Conservation (phyloP, 2,797 vertebrate genomes). For the Catostomus latipinnis region DNA sequence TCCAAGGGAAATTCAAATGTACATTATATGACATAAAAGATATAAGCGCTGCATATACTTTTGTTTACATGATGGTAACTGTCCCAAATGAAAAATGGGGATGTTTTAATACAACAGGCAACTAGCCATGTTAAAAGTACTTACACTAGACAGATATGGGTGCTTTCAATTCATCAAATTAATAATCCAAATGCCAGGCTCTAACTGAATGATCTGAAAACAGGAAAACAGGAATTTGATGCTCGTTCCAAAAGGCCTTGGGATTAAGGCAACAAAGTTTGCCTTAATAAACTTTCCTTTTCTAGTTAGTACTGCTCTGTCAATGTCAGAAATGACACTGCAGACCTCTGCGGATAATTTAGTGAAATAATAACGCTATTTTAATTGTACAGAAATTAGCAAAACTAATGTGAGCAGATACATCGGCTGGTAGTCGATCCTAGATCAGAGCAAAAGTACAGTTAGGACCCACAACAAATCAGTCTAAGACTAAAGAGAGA, state of each 20-base stretch:
- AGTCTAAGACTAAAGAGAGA: background rate
- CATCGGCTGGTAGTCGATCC: conserved; percentile 25
- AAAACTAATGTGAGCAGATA: conserved; percentile 22
- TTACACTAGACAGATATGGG: conserved; percentile 74
- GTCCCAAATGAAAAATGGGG: conserved; percentile 50
- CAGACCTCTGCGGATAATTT: background rate
- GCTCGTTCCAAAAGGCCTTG: conserved; percentile 29
- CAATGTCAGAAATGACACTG: background rate
- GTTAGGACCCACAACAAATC: conserved; percentile 19
- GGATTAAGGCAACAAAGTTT: conserved; percentile 28
- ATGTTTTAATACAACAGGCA: conserved; percentile 61
- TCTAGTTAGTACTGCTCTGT: background rate
- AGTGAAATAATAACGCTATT: background rate
- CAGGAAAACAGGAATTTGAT: conserved; percentile 65
- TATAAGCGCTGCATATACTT: conserved; percentile 10
- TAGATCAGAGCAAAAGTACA: conserved; percentile 33
- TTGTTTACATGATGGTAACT: conserved; percentile 48
- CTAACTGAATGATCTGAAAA: conserved; percentile 63
- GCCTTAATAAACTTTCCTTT: background rate
- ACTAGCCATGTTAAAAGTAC: conserved; percentile 66
- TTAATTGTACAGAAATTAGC: background rate
- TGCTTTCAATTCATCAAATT: conserved; percentile 72
- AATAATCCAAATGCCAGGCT: conserved; percentile 64
- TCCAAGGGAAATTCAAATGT: background rate
- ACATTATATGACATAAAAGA: conserved; percentile 7